Evolutionary conservation across 2,888 invertebrate genomes (phyloP).

Genomic region (Drymonia ruficornis): DNA sequence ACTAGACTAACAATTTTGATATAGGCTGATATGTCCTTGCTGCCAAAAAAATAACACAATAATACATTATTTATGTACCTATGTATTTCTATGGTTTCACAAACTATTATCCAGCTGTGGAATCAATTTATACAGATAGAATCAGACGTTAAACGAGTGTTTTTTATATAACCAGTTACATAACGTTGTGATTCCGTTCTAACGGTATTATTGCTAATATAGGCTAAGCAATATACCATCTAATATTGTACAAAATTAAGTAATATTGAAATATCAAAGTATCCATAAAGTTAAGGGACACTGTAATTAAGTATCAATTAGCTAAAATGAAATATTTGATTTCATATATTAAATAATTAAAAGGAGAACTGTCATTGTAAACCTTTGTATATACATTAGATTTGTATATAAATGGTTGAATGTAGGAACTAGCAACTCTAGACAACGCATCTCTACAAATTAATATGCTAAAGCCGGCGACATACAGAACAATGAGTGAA

Average conservation of each 20-base stretch:
- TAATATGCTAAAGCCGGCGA: no score
- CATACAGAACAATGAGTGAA: no score
- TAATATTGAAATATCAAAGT: slow-evolving; percentile 13
- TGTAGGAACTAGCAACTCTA: no score
- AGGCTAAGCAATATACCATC: slow-evolving; percentile 4
- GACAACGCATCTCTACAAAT: no score
- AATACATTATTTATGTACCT: no score
- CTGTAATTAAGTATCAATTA: slow-evolving; percentile 1
- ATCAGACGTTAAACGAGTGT: not conserved
- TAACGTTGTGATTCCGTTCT: slow-evolving; percentile 6
- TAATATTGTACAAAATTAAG: slow-evolving; percentile 33
- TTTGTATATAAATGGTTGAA: no score
- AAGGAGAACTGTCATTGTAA: not conserved
- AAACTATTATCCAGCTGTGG: no score
- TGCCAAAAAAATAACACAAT: no score
- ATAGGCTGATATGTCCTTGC: no score
- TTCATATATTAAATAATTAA: not conserved
- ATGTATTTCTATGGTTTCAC: no score
- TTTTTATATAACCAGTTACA: not conserved
- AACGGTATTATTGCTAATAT: slow-evolving; percentile 11
- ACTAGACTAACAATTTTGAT: no score
- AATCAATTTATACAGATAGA: no score
- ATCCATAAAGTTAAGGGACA: slow-evolving; percentile 5
- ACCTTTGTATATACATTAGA: not conserved
- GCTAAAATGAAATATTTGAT: not conserved